A percentile compares a stretch with the other conserved stretches of the same genome.
Evolutionary conservation across 2,797 vertebrate species (phyloP).

Genomic region (Gephyroberyx darwinii): DNA sequence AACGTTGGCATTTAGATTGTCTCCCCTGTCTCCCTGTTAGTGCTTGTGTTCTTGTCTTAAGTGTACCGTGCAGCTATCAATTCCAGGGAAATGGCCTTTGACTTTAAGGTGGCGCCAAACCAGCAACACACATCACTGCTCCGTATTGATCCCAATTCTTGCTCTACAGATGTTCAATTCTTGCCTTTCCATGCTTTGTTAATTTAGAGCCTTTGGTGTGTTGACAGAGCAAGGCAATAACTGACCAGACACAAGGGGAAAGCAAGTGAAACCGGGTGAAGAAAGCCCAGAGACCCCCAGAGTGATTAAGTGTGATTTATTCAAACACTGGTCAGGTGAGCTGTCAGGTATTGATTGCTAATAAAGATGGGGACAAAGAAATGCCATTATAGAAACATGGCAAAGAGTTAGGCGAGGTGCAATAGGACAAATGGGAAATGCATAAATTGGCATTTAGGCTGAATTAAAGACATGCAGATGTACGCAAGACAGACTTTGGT

Average conservation of each 20-base stretch:
- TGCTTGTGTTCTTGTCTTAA: conserved; percentile 24
- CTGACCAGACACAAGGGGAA: conserved; percentile 20
- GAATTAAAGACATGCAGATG: not conserved
- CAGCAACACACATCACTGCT: conserved; percentile 46
- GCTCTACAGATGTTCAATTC: conserved; percentile 47
- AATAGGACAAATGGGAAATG: not conserved
- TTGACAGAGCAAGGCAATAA: conserved; percentile 66
- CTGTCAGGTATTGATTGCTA: conserved; percentile 27
- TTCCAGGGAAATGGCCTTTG: conserved; percentile 56
- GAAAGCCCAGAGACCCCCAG: conserved; percentile 25
- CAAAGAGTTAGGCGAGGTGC: not conserved
- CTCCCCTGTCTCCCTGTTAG: conserved; percentile 27
- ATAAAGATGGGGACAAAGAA: not conserved
- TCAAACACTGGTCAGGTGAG: conserved; percentile 20
- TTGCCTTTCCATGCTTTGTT: conserved; percentile 62
- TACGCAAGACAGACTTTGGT: not conserved
- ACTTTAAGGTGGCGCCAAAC: conserved; percentile 51
- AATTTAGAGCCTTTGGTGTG: conserved; percentile 53
- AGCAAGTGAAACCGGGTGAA: conserved; percentile 42
- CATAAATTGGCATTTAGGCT: not conserved
- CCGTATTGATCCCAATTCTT: conserved; percentile 54
- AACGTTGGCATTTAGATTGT: conserved; percentile 18
- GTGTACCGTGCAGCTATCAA: conserved; percentile 34
- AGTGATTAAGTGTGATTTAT: conserved; percentile 48
- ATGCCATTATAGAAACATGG: not conserved